These are phyloP conservation scores for Phengaris alcon DNA, from an alignment of 2,888 invertebrate genomes.

Conservation along the genomic window DNA sequence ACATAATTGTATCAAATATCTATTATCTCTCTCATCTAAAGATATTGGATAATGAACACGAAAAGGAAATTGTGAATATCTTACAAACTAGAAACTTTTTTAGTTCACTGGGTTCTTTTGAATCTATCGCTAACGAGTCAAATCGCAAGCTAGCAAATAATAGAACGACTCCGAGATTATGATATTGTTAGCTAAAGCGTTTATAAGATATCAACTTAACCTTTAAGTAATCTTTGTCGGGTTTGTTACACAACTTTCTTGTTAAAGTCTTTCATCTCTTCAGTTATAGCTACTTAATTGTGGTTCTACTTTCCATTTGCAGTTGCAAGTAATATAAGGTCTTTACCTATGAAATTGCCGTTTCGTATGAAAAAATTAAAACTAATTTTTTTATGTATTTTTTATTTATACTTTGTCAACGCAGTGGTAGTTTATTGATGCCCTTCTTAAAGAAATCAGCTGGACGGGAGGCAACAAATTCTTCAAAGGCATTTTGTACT, in stretches of 20 bases:
- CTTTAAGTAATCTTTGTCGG: slow-evolving; percentile 25
- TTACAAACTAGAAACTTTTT: slow-evolving; percentile 22
- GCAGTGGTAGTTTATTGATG: too few species aligned
- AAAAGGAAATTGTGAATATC: background rate
- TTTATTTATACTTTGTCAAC: too few species aligned
- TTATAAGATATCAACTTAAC: slow-evolving; percentile 26
- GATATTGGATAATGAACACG: too few species aligned
- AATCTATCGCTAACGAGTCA: slow-evolving; percentile 20
- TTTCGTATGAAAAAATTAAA: too few species aligned
- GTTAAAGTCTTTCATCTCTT: background rate
- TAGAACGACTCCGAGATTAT: slow-evolving; percentile 30
- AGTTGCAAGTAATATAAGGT: too few species aligned
- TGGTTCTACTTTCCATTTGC: background rate
- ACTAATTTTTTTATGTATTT: too few species aligned
- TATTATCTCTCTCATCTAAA: too few species aligned
- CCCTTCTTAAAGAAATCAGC: too few species aligned
- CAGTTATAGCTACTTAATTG: background rate
- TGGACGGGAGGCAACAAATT: too few species aligned
- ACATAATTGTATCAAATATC: too few species aligned
- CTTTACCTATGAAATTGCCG: too few species aligned
- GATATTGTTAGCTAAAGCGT: slow-evolving; percentile 25
- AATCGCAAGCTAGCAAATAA: slow-evolving; percentile 34
- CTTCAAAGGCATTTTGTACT: too few species aligned
- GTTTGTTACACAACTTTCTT: slow-evolving; percentile 5
- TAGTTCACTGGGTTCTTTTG: slow-evolving; percentile 1